Conservation (phyloP, 2,797 vertebrate genomes). For the Glossophaga mutica region DNA sequence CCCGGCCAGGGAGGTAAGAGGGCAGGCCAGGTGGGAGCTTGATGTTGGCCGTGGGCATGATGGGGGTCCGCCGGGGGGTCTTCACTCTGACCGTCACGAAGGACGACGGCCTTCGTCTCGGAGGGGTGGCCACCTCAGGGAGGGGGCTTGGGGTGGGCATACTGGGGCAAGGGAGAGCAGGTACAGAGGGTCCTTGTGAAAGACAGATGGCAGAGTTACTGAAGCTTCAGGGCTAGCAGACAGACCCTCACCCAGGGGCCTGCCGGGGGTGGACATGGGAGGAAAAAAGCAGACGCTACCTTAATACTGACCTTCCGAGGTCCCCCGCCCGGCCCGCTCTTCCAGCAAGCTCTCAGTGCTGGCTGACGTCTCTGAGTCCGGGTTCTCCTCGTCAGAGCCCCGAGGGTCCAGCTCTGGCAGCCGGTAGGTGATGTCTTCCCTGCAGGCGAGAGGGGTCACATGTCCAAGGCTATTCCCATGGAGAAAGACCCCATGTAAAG, state of each 20-base stretch:
- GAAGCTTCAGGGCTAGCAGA: neutral
- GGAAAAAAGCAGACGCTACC: slow-evolving; percentile 79
- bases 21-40: slow-evolving; percentile 87
- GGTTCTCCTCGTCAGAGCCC: slow-evolving; percentile 95
- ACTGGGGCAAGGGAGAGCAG: slow-evolving; percentile 65
- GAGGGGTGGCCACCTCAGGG: slow-evolving; percentile 58
- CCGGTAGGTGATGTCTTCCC: slow-evolving; percentile 95
- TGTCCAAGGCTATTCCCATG: neutral
- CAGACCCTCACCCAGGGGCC: slow-evolving; percentile 25
- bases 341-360: slow-evolving; percentile 97
- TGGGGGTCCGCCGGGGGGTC: slow-evolving; percentile 86
- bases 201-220: slow-evolving; percentile 76
- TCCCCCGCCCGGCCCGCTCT: slow-evolving; percentile 84
- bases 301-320: slow-evolving; percentile 93
- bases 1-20: slow-evolving; percentile 66
- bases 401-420: slow-evolving; percentile 96
- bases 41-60: slow-evolving; percentile 90
- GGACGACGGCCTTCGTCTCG: slow-evolving; percentile 74
- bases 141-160: slow-evolving; percentile 60
- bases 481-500: neutral
- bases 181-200: slow-evolving; percentile 77
- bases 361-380: slow-evolving; percentile 93
- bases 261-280: neutral
- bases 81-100: slow-evolving; percentile 81
- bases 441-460: slow-evolving; percentile 64